Evolutionary conservation across 2,113 vertebrate genomes (phyloP).

Genomic region (Toxotes jaculatrix): DNA sequence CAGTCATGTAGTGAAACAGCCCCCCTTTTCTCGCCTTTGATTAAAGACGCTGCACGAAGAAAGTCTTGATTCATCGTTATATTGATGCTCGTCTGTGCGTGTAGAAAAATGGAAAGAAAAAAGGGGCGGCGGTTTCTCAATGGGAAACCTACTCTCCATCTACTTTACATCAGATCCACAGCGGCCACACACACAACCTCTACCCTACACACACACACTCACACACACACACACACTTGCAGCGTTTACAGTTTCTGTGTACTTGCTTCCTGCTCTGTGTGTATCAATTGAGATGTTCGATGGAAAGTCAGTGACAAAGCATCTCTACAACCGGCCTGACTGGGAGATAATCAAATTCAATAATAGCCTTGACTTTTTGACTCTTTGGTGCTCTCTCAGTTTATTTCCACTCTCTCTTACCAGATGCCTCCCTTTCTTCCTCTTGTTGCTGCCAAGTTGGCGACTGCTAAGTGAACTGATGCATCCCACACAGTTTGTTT

Average conservation of each 20-base stretch:
- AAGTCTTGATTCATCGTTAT: conserved; percentile 36
- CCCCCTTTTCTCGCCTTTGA: conserved; percentile 51
- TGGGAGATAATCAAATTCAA: conserved; percentile 68
- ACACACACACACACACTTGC: conserved; percentile 1
- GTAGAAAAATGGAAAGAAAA: conserved; percentile 20
- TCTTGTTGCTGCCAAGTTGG: conserved; percentile 35
- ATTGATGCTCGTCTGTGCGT: conserved; percentile 44
- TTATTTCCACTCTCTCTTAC: conserved; percentile 27
- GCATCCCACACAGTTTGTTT: conserved; percentile 29
- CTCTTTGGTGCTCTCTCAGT: conserved; percentile 27
- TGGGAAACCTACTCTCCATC: conserved; percentile 28
- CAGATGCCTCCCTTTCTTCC: neutral
- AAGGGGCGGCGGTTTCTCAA: neutral
- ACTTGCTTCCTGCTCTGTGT: conserved; percentile 15
- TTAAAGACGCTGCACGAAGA: conserved; percentile 36
- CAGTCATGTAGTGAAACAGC: conserved; percentile 42
- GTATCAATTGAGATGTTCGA: conserved; percentile 36
- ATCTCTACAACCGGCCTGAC: conserved; percentile 21
- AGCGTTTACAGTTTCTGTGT: conserved; percentile 1
- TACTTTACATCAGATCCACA: neutral
- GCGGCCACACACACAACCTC: conserved; percentile 2
- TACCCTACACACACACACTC: neutral
- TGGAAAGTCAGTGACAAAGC: conserved; percentile 49
- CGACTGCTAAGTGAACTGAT: conserved; percentile 27
- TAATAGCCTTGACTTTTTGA: conserved; percentile 61